Conservation (phyloP, 2,113 vertebrate genomes). For the Strix uralensis region DNA sequence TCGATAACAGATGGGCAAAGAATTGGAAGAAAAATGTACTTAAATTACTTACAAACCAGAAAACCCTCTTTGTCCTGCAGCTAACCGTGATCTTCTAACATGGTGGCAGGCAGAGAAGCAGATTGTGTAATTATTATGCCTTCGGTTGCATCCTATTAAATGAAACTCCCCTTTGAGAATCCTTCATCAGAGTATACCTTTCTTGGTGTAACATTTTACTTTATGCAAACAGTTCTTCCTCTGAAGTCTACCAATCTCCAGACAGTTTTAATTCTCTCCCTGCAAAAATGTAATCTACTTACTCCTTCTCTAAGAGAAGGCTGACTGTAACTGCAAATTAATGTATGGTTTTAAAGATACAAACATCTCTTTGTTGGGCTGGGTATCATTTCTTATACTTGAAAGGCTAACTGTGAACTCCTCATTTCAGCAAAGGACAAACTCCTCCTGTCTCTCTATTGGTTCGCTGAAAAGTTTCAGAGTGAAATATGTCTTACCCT, state of each 20-base stretch:
- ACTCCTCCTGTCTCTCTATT: background rate
- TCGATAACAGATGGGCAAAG: rapidly evolving
- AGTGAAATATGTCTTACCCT: background rate
- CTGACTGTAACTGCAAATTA: background rate
- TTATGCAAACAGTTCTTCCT: background rate
- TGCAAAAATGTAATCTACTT: background rate
- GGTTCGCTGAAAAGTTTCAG: background rate
- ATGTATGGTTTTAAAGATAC: background rate
- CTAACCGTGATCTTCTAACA: background rate
- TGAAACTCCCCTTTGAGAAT: background rate
- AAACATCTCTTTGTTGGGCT: background rate
- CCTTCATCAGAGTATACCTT: background rate
- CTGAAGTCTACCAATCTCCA: background rate
- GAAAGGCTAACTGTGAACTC: background rate
- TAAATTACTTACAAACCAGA: background rate
- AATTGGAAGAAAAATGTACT: background rate
- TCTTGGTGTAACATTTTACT: background rate
- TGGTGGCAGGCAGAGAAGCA: background rate
- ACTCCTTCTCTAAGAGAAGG: background rate
- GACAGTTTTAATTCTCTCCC: background rate
- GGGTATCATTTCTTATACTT: background rate
- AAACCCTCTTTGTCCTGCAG: background rate
- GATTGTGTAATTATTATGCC: background rate
- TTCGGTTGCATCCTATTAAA: background rate
- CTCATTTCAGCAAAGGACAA: background rate